Evolutionary conservation across 2,113 vertebrate genomes (phyloP), one percentile per base, ranked within the genome.

Genomic region (Grallaria varia): DNA sequence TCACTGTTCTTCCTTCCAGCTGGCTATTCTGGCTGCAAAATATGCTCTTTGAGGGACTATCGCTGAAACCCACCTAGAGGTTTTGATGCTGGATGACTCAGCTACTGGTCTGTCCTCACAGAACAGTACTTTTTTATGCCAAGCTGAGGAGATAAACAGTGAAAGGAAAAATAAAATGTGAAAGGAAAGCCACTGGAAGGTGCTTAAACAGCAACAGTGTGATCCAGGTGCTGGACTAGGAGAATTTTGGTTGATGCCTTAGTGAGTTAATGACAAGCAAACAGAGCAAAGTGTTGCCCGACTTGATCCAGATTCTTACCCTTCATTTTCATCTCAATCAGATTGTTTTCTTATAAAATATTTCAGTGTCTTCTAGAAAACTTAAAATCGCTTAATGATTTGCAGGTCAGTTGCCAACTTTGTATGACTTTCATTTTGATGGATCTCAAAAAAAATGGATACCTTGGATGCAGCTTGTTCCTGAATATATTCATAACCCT

Each of bases 341-440:
- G 20, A 44, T 84, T 56, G 33, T 82, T 84, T 90, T 81, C 42
- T 78, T 85, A 49, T 5, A 20, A 95, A 94, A 37, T 42, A 20
- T 76, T 75, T 86, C 67, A 16, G 2, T 30, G 23, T 67, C 19
- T n/a, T n/a, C 35, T 68, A 67, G 74, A 24, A 31, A 82, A 73
- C 12, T 12, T 93, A 10, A 10, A 45, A 2, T 62, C 91, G 28
- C 53, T 66, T 37, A 59, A 78, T 62, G 39, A 13, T 28, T 95
- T 96, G 24, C 96, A 99, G 99, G 98, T 76, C 98, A 98, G 45
- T 97, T 99, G 53, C 98, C 98, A 10, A 99, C 98, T 79, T 96
- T 99, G 80, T 99, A 98, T 72, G 99, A 99, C 90, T 99, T 99
- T 62, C 99, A 99, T 87, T 99, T 99, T 94, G 98, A 99, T 90